Evolutionary conservation across 2,888 invertebrate genomes (phyloP), one percentile per base, ranked within the genome.

Genomic region (Anticlea derivata): DNA sequence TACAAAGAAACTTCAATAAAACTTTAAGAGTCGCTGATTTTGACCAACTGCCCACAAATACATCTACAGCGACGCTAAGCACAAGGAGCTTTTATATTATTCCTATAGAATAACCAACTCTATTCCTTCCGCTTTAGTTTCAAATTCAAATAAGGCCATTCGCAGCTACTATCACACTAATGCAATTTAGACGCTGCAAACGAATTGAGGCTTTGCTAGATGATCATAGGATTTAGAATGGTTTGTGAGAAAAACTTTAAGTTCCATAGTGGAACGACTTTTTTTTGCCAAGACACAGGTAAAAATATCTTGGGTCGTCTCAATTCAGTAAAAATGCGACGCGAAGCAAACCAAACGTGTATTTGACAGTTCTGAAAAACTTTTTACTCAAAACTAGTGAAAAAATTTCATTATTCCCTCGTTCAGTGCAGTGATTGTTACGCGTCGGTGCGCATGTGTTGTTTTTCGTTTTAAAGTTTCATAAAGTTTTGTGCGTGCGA

Each of bases 251-350:
- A 5, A 37, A 43, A n/a, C 58, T 54, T 61, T 61, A 70, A 73
- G 75, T 72, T 75, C 67, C 39, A 59, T 68, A 66, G 68, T 65
- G 64, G 73, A 67, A 70, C 65, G 63, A 75, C 75, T 74, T 73
- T 84, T 86, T 88, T 86, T 85, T 81, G 80, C 75, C 76, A 74
- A 55, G 72, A 73, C 76, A 70, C 89, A 90, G 89, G 89, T 88
- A 90, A 88, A 89, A 86, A 86, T 86, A 86, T 83, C 80, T 83
- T 69, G 61, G 62, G 64, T 70, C 66, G 63, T 63, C 35, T 48
- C 48, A 53, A 44, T 34, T 71, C 83, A 89, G 88, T 89, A 73
- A 75, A 80, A 82, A 80, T 70, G 78, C 74, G 80, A 73, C 80
- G 83, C 80, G 70, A 57, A 59, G 67, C 56, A 53, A 57, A 55